A percentile compares a stretch with the other conserved stretches of the same genome.
These are phyloP conservation scores for Myiozetetes cayanensis DNA, from an alignment of 2,113 vertebrate genomes.

Conservation along the genomic window DNA sequence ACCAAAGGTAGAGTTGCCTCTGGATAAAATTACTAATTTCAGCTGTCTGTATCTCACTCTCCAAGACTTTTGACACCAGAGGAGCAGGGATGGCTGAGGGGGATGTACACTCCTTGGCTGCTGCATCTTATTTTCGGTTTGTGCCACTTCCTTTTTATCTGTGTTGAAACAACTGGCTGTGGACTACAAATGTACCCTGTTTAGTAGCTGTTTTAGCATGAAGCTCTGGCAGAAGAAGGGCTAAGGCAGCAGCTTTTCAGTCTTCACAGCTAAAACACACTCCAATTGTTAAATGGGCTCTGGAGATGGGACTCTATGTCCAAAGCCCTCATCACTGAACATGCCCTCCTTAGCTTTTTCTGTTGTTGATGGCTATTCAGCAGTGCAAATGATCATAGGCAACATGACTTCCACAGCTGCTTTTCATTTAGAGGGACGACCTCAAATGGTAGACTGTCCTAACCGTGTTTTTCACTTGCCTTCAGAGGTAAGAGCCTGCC, in stretches of 20 bases:
- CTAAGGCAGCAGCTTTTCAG: not conserved
- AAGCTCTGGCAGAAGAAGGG: not conserved
- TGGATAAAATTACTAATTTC: not conserved
- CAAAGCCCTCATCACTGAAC: not conserved
- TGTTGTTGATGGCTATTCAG: not conserved
- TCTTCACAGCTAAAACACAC: not conserved
- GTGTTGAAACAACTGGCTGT: not conserved
- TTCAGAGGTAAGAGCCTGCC: not conserved
- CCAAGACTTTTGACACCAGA: not conserved
- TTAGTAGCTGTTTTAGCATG: not conserved
- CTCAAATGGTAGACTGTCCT: not conserved
- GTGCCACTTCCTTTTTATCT: not conserved
- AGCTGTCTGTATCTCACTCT: not conserved
- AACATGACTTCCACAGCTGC: not conserved
- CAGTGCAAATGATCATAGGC: not conserved
- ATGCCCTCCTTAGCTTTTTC: not conserved
- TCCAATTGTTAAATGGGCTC: not conserved
- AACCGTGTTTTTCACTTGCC: not conserved
- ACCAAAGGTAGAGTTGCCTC: not conserved
- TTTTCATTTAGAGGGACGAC: not conserved
- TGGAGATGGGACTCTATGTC: not conserved
- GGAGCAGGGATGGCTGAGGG: not conserved
- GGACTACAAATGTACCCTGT: not conserved
- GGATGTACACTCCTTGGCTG: not conserved
- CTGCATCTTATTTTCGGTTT: not conserved